These are phyloP conservation scores for Sipha maydis DNA, from an alignment of 2,888 invertebrate genomes.

Conservation along the genomic window DNA sequence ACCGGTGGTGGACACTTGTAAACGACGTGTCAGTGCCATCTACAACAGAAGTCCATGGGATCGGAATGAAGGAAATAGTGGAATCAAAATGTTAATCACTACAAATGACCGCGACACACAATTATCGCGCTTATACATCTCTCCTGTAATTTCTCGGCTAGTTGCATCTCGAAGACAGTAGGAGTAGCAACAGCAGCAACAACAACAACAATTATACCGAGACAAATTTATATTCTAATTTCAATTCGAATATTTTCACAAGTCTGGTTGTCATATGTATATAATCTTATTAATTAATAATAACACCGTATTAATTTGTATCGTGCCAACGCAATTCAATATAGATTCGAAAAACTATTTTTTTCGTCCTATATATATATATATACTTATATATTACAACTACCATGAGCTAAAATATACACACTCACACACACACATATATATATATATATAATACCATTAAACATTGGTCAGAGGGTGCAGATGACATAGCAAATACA, in stretches of 20 bases:
- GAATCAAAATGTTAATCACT: slow-evolving; percentile 45
- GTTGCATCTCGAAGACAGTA: not conserved
- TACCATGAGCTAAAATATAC: not conserved
- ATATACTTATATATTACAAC: not conserved
- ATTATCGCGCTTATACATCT: not conserved
- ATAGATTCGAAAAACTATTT: not conserved
- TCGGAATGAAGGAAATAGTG: slow-evolving; percentile 23
- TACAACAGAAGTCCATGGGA: slow-evolving; percentile 18
- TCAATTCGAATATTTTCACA: not conserved
- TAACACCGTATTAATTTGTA: not conserved
- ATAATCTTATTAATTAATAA: not conserved
- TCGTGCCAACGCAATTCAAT: not conserved
- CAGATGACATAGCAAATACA: not conserved
- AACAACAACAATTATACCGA: not conserved
- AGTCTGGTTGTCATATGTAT: not conserved
- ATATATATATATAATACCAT: no score
- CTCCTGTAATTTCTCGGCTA: not conserved
- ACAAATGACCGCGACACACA: slow-evolving; percentile 31
- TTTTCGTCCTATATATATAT: no score
- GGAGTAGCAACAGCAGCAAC: no score
- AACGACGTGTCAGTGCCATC: slow-evolving; percentile 39
- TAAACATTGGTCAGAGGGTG: not conserved
- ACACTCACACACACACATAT: no score
- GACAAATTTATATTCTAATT: slow-evolving; percentile 17
- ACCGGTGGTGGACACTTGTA: slow-evolving; percentile 27